Percentiles rank a stretch among this genome's conserved stretches.
Evolutionary conservation across 2,888 invertebrate genomes (phyloP).

Genomic region (Cantharis flavilabris): DNA sequence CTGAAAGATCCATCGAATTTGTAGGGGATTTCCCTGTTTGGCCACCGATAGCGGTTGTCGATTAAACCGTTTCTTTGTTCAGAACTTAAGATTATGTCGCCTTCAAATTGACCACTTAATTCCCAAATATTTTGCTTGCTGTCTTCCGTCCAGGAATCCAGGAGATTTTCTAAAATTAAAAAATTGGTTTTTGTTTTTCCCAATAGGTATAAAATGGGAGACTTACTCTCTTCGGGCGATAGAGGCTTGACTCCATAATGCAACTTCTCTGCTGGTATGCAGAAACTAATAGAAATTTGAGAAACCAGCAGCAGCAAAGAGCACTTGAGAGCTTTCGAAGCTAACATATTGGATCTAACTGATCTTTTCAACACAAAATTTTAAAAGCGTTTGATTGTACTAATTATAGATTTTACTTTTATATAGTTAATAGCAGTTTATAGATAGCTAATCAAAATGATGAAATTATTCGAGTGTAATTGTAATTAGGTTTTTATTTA

Average conservation of each 20-base stretch:
- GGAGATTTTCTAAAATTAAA: not conserved
- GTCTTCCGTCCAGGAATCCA: conserved; percentile 9
- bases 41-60: not conserved
- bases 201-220: not conserved
- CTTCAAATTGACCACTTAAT: conserved; percentile 15
- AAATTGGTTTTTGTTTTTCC: not conserved
- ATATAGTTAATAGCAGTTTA: not conserved
- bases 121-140: conserved; percentile 7
- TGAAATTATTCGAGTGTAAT: not conserved
- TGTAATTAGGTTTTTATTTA: not conserved
- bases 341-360: not conserved
- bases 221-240: not conserved
- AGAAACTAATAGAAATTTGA: not conserved
- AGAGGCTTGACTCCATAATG: not conserved
- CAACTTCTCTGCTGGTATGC: not conserved
- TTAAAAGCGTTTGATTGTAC: not conserved
- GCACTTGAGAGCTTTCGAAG: not conserved
- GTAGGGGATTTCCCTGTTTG: not conserved
- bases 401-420: not conserved
- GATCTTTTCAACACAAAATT: not conserved
- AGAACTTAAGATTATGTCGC: conserved; percentile 7
- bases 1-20: not conserved
- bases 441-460: not conserved
- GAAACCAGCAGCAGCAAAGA: not conserved
- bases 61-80: not conserved